phyloP scores from a whole-genome alignment of 2,113 vertebrate species.

The Globicephala melas region DNA sequence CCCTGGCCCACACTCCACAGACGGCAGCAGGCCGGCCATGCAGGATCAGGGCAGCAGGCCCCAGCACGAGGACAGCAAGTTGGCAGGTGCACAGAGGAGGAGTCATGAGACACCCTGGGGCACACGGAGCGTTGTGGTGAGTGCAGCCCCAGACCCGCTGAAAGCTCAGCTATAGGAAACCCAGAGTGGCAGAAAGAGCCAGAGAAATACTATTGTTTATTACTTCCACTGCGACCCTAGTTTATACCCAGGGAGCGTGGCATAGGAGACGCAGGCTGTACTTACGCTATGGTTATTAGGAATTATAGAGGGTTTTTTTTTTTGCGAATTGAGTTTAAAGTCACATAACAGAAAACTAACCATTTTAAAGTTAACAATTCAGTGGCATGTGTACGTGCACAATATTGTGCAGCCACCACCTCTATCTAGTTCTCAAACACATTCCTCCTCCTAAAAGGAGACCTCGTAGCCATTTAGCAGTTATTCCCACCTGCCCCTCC shows the following conservation, averaged over 20 bases:
- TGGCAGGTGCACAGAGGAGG: neutral
- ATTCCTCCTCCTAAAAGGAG: neutral
- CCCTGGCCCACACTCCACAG: neutral
- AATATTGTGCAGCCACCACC: neutral
- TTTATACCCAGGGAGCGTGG: neutral
- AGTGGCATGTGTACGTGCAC: neutral
- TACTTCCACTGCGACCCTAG: neutral
- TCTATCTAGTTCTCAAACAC: neutral
- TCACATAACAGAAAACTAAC: neutral
- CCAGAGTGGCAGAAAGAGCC: neutral
- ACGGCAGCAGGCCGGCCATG: neutral
- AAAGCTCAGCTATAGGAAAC: neutral
- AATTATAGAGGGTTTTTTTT: neutral
- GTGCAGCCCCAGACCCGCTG: neutral
- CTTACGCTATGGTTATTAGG: neutral
- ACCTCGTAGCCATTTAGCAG: neutral
- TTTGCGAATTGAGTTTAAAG: neutral
- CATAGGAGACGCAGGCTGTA: neutral
- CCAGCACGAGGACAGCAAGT: neutral
- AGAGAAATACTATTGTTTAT: neutral
- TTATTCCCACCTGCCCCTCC: neutral
- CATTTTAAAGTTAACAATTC: neutral
- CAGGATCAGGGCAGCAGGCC: neutral
- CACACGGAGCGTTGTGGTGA: neutral
- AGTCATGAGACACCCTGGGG: neutral